Evolutionary conservation across 1,140 invertebrate species (phyloP), one percentile per base, ranked within the genome.

Genomic region (Glossosoma conforme): DNA sequence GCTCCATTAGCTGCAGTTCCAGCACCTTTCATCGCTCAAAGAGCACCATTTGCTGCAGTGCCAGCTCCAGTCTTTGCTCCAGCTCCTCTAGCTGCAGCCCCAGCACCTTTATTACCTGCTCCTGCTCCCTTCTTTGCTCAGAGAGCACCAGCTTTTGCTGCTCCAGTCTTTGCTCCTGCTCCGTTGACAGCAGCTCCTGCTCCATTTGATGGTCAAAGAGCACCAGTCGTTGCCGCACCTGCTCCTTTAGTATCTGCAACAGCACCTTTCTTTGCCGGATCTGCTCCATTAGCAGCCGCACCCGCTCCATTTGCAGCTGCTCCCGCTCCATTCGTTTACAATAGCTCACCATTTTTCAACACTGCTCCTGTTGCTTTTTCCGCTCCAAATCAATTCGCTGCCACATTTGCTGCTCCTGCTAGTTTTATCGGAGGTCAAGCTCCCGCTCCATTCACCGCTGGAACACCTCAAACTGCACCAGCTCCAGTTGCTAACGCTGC

Each of bases 171-270:
- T 1, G 77, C 75, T 0, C n/a, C 38, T 14, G 46, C 72, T 1
- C 71, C 74, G 1, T 65, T 77, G 5, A 68, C 77, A 1, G 77
- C 75, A 0, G 74, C 75, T 3, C 69, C 67, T 43, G 77, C 76
- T 47, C 73, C 74, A 2, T 63, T 77, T 10, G 69, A 77, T 1
- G 76, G 75, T 0, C 72, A 74, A 1, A 65, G 75, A 21, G 77
- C 76, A 52, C 77, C 68, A 13, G 56, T 66, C 17, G 56, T 63
- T 4, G 24, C 64, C 1, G 58, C 62, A 2, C 60, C 61, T 25
- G 22, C 46, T 28, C 45, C 45, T 6, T 15, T 38, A 3, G 10
- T 54, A 9, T 38, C 38, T 37, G 65, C 69, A 2, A 13, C 38
- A 42, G 66, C 69, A 14, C 62, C 67, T 5, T 13, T 64, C 1